Base-by-base conservation (phyloP, 1,140 invertebrate species). In the Leptopilina boulardi region DNA sequence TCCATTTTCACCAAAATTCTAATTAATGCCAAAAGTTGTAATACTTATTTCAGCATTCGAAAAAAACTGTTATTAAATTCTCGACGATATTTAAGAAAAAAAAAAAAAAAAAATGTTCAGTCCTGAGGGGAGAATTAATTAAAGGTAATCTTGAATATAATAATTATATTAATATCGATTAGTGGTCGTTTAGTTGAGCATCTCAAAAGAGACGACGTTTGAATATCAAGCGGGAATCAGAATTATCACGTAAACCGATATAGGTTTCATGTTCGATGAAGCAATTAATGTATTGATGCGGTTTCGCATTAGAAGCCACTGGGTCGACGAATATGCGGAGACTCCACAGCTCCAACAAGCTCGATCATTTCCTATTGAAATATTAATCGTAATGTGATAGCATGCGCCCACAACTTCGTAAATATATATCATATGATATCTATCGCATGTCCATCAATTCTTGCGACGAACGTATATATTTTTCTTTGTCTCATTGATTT, bases 261-360 rank as follows among this genome's bases (percentile, higher is more conserved):
- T 75, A 77, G 80, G 79, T 85, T 84, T 85, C 81, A 85, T 87
- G 85, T 86, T 85, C 82, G 83, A 87, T 83, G 83, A 84, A 84
- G 80, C 82, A 85, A 86, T 87, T 86, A 86, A 85, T 83, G 85
- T 85, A 82, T 83, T 13, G 34, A n/a, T 38, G 41, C 26, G 47
- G 42, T 72, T 77, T 41, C 51, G 56, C 59, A 70, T 38, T 72
- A 70, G 47, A 9, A 66, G 47, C 38, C 30, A 72, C n/a, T 44
- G 23, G 42, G 74, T 10, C 21, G 74, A 2, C 38, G 56, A 34
- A 30, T 18, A 74, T 30, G 13, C 26, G 19, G 73, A 44, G 73
- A 66, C 19, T 73, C 74, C n/a, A n/a, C 70, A 41, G 73, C 72
- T 59, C 75, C 72, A 78, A 77, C 70, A 76, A 76, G 76, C 79